phyloP scores from a whole-genome alignment of 1,140 invertebrate genomes.

The Belonocnema kinseyi region DNA sequence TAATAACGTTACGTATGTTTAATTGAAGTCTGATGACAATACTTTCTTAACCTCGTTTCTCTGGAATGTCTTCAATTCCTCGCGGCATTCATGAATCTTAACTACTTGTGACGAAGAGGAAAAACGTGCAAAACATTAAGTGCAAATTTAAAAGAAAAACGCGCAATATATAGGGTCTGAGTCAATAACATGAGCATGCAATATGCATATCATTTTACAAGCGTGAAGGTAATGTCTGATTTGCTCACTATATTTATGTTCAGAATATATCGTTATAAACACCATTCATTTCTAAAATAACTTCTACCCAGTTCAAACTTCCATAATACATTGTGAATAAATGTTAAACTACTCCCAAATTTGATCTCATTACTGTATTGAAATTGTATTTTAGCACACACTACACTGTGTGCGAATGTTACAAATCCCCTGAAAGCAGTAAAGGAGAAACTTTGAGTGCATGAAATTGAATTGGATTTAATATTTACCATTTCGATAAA shows the following conservation, averaged over 20 bases:
- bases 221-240: not conserved
- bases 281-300: conserved; percentile 2
- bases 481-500: not conserved
- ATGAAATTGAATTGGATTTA: conserved; percentile 18
- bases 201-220: not conserved
- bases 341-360: conserved; percentile 6
- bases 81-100: conserved; percentile 20
- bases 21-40: conserved; percentile 30
- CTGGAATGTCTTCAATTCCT: conserved; percentile 22
- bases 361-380: conserved; percentile 3
- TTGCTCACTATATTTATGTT: not conserved
- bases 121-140: not conserved
- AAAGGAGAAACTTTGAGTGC: no score
- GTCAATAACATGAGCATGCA: not conserved
- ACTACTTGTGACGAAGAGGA: not conserved
- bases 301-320: not conserved
- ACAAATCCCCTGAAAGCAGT: not conserved
- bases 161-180: not conserved
- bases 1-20: conserved; percentile 28
- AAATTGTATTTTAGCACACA: conserved; percentile 10
- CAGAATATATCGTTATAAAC: not conserved
- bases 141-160: not conserved
- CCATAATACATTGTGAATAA: not conserved
- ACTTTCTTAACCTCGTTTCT: conserved; percentile 22
- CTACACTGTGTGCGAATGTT: not conserved